Conservation (phyloP, 2,113 vertebrate species). For the Laterallus jamaicensis region DNA sequence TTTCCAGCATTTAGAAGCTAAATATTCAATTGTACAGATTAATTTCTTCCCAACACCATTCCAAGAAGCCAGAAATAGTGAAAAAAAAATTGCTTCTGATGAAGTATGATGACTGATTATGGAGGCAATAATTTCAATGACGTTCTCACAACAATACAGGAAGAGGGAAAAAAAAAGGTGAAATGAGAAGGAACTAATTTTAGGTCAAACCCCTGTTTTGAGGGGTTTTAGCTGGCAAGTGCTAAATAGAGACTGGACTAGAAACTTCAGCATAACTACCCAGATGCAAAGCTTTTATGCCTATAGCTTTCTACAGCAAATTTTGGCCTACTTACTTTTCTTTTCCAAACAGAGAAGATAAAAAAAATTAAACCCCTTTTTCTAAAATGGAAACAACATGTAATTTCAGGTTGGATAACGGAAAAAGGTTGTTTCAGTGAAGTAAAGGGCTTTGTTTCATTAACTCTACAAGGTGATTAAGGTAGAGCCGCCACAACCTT, state of each 20-base stretch:
- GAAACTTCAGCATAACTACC: background rate
- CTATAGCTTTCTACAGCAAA: background rate
- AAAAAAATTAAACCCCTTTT: background rate
- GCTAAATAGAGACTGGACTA: background rate
- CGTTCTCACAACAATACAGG: background rate
- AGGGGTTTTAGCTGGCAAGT: background rate
- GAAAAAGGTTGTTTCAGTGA: background rate
- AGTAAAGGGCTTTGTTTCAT: background rate
- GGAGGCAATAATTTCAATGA: background rate
- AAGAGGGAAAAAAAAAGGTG: accelerated
- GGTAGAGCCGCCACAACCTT: background rate
- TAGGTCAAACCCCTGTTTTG: background rate
- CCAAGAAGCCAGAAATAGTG: background rate
- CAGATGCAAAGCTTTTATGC: background rate
- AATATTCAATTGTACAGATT: background rate
- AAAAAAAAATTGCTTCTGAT: background rate
- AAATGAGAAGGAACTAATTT: background rate
- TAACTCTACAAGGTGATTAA: background rate
- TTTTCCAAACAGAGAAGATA: background rate
- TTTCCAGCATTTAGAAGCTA: background rate
- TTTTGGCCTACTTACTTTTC: background rate
- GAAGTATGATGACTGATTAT: background rate
- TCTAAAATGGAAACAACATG: background rate
- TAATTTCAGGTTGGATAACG: background rate
- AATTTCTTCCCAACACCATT: accelerated